These are phyloP conservation scores for Eulithis testata DNA, from an alignment of 2,888 invertebrate genomes.

Conservation along the genomic window DNA sequence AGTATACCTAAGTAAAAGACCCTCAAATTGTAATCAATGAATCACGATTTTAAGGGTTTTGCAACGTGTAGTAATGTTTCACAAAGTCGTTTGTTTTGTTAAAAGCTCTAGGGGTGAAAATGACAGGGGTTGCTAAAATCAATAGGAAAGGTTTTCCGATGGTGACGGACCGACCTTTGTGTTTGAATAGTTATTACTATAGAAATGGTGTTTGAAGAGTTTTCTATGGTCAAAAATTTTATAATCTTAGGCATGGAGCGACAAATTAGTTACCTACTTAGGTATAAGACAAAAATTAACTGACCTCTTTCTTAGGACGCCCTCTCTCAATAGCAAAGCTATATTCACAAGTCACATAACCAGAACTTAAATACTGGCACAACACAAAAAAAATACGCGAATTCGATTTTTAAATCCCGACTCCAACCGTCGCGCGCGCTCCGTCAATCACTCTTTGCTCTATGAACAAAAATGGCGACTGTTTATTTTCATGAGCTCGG, in stretches of 20 bases:
- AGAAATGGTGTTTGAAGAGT: too few relatives aligned
- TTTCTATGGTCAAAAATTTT: too few relatives aligned
- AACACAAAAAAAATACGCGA: conserved; percentile 35
- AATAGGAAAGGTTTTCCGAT: conserved; percentile 34
- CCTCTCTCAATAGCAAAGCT: conserved; percentile 9
- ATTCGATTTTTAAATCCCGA: conserved; percentile 38
- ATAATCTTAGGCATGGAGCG: too few relatives aligned
- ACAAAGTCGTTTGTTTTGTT: conserved; percentile 44
- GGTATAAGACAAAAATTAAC: neutral
- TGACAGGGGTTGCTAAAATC: conserved; percentile 48
- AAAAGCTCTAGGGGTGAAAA: conserved; percentile 40
- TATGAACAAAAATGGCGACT: conserved; percentile 68
- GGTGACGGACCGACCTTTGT: neutral
- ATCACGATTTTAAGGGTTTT: neutral
- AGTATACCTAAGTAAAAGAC: neutral
- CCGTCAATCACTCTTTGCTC: conserved; percentile 62
- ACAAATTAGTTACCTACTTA: too few relatives aligned
- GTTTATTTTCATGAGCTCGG: conserved; percentile 74
- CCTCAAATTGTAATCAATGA: too few relatives aligned
- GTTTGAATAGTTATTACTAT: too few relatives aligned
- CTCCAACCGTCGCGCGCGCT: conserved; percentile 58
- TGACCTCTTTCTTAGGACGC: conserved; percentile 5
- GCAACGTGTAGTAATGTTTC: conserved; percentile 27
- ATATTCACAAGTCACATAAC: neutral
- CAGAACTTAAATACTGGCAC: conserved; percentile 16